Evolutionary conservation across 1,140 invertebrate genomes (phyloP), one percentile per base, ranked within the genome.

Genomic region (Leguminivora glycinivorella): DNA sequence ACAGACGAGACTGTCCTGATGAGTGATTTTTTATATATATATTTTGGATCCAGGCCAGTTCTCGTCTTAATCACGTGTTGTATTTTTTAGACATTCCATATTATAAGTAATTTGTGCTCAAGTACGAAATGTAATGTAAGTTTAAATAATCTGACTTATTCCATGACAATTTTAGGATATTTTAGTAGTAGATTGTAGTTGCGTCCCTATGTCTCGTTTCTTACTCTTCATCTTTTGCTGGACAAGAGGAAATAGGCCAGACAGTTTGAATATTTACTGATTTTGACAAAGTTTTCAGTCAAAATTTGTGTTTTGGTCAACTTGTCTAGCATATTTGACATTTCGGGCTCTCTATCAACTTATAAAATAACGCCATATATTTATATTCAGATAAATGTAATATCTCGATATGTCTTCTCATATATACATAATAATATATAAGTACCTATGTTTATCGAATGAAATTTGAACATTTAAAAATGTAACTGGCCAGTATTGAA

Each of bases 21-120:
- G 58, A 63, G 58, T 63, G 58, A 63, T 63, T 63, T 56, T 63
- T 63, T 63, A 63, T 63, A 63, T 63, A 29, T 63, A 63, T 63
- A 63, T 29, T 63, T 63, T 63, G 58, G 24, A 29, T 17, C 58
- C 58, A 31, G 25, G 58, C n/a, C 29, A 4, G 58, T n/a, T 34
- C 58, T 29, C 58, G 26, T 63, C 25, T 63, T 12, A 31, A 17
- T 34, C 58, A 31, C 58, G 12, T 63, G 58, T 63, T 63, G 58
- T 63, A 63, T 63, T 63, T 63, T 43, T 63, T 63, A 63, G 17
- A 63, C 58, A 63, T 63, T 63, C 58, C 58, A 63, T 63, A 63
- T 29, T 29, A 29, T 63, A 31, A 63, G 58, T 63, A 63, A 63
- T 63, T 63, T 63, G 58, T 63, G 58, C 58, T 63, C 58, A 63